A percentile compares a stretch with the other conserved stretches of the same genome.
phyloP scores from a whole-genome alignment of 2,888 invertebrate genomes.

The Augiades crinisus region DNA sequence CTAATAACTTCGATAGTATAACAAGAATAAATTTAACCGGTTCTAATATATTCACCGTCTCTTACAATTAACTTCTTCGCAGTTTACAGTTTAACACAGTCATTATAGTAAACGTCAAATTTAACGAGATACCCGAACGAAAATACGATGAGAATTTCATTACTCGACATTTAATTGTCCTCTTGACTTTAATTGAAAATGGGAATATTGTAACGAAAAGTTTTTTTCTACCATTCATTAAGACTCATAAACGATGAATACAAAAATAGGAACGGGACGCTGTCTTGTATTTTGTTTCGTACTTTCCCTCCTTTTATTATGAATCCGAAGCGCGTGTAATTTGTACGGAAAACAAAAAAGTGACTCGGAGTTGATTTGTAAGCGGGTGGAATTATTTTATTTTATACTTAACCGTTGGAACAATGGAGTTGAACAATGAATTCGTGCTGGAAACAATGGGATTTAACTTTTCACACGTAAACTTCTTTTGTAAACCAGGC shows the following conservation, averaged over 20 bases:
- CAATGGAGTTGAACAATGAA: conserved; percentile 2
- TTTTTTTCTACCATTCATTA: conserved; percentile 25
- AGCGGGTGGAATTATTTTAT: conserved; percentile 16
- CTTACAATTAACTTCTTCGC: too few relatives aligned
- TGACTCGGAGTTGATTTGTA: conserved; percentile 10
- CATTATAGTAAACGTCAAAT: conserved; percentile 18
- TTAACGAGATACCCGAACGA: conserved; percentile 16
- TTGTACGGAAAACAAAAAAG: conserved; percentile 24
- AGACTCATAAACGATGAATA: conserved; percentile 23
- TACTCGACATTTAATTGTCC: conserved; percentile 24
- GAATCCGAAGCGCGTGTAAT: conserved; percentile 20
- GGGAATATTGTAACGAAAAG: conserved; percentile 19
- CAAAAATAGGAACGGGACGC: conserved; percentile 12
- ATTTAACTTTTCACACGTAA: conserved; percentile 4
- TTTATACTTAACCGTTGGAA: conserved; percentile 4
- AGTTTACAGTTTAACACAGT: conserved; percentile 20
- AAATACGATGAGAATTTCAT: conserved; percentile 18
- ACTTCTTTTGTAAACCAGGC: not conserved
- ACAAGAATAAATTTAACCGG: too few relatives aligned
- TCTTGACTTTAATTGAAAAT: conserved; percentile 26
- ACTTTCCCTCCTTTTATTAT: conserved; percentile 11
- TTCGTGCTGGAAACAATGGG: conserved; percentile 6
- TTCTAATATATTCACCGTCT: too few relatives aligned
- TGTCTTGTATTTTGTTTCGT: conserved; percentile 16
- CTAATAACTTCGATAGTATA: too few relatives aligned